phyloP scores from a whole-genome alignment of 2,888 invertebrate genomes.

The Barypeithes pellucidus region DNA sequence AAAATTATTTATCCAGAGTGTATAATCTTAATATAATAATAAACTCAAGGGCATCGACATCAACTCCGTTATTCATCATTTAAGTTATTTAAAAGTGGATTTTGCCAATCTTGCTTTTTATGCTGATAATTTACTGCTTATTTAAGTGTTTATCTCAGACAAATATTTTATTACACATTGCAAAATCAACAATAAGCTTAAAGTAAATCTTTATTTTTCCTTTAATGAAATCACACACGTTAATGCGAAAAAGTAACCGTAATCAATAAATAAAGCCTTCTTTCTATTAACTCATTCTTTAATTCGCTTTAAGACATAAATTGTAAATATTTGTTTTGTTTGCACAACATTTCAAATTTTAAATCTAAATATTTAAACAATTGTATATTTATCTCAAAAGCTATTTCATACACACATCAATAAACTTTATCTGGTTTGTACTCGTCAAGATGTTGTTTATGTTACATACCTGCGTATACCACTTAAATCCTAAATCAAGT shows the following conservation, averaged over 20 bases:
- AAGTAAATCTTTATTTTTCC: slow-evolving; percentile 25
- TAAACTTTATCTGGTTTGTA: slow-evolving; percentile 29
- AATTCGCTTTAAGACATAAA: slow-evolving; percentile 36
- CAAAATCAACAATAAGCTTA: slow-evolving; percentile 39
- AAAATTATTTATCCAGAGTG: too few species aligned
- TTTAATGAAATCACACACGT: slow-evolving; percentile 9
- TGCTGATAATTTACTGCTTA: slow-evolving; percentile 45
- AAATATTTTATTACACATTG: slow-evolving; percentile 48
- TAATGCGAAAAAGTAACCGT: slow-evolving; percentile 26
- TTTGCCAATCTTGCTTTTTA: slow-evolving; percentile 42
- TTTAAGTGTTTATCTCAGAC: slow-evolving; percentile 41
- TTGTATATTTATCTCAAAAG: slow-evolving; percentile 26
- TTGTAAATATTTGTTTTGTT: slow-evolving; percentile 42
- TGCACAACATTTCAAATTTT: slow-evolving; percentile 31
- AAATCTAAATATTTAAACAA: slow-evolving; percentile 38
- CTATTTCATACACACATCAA: slow-evolving; percentile 23
- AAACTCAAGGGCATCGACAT: slow-evolving; percentile 19
- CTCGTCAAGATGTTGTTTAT: slow-evolving; percentile 29
- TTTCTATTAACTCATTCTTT: slow-evolving; percentile 36
- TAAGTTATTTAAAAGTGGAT: slow-evolving; percentile 35
- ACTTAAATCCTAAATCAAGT: slow-evolving; percentile 19
- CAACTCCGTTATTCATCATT: slow-evolving; percentile 3
- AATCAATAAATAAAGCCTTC: slow-evolving; percentile 34
- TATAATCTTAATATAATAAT: neutral
- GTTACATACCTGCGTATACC: slow-evolving; percentile 18